Base-by-base conservation (phyloP, 2,888 invertebrate genomes). In the Amiota mariae region DNA sequence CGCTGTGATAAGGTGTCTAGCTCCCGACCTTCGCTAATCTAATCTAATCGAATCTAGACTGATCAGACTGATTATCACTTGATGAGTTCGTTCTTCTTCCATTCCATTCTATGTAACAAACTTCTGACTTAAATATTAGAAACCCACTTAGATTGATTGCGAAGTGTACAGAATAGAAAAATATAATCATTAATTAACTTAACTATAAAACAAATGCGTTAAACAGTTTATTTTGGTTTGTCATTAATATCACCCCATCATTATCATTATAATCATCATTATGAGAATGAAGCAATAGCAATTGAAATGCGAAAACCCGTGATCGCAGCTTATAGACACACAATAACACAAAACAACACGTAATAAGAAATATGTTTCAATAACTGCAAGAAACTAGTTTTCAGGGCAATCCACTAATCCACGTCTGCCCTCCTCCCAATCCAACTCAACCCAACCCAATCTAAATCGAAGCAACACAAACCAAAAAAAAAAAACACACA, bases 381-480 rank as follows among this genome's bases (percentile, higher is more conserved):
- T 56, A 67, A 66, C 73, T 75, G 75, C 77, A 71, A 71, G 18
- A 72, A 79, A 79, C 78, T 72, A 75, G 78, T 79, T 79, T 49
- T 18, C 12, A 54, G 20, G 12, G 51, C n/a, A 57, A n/a, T 48
- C 10, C 49, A 70, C 15, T 36, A 36, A 36, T 8, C 54, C 70
- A 36, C 70, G 46, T 6, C 24, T 47, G 61, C 47, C 64, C 47
- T 12, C 36, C 36, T 36, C 2, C 36, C 36, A 36, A 36, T 6
- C 36, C 36, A 36, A 36, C 8, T 6, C 36, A 36, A 36, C 36
- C 36, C 36, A 36, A 36, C 8, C 36, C 36, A 36, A 36, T 6
- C 36, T 6, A 36, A 36, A 36, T 36, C 36, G 36, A 36, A 36
- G 36, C 36, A 36, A 36, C 36, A 36, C 36, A 36, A n/a, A 12